Evolutionary conservation across 2,888 invertebrate species (phyloP), one percentile per base, ranked within the genome.

Genomic region (Myopa tessellatipennis): DNA sequence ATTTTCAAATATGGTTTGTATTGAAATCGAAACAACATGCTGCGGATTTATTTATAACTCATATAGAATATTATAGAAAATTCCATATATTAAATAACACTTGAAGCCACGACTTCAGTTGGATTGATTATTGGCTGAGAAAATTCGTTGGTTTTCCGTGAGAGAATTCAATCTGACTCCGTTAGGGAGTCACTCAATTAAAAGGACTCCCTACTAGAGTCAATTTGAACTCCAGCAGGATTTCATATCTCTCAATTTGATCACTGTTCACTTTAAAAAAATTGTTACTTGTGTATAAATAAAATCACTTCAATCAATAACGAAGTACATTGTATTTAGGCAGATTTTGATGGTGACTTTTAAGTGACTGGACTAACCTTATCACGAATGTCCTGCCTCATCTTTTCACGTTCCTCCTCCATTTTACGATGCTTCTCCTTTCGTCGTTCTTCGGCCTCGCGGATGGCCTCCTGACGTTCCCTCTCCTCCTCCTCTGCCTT

Each of bases 341-440:
- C 2, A 26, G 1, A 2, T 26, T 26, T 26, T 26, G 1, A 26
- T 26, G 26, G 26, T 26, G 26, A 26, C 26, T 26, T 26, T 26
- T 26, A 26, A 26, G 26, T 26, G 16, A n/a, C n/a, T n/a, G 10
- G 16, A 83, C 92, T 89, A 89, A 99, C 98, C 96, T 99, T 99
- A 91, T 98, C 98, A 91, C 99, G 93, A 90, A 99, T 99, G 90
- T 97, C 98, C 91, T 98, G 98, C 89, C 99, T 93, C 98, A 99
- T 98, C 91, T 96, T 97, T 91, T 99, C 99, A 83, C 99, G 92
- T 90, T 99, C 99, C 88, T 97, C 98, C 90, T 99, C 99, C 98
- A 99, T 98, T 92, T 98, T 98, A 88, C 98, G 94, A 91, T 99
- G 99, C 90, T 99, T 99, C 91, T 99, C 99, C 93, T 98, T 98